phyloP scores from a whole-genome alignment of 2,888 invertebrate species.

The Drosophila macrospina region DNA sequence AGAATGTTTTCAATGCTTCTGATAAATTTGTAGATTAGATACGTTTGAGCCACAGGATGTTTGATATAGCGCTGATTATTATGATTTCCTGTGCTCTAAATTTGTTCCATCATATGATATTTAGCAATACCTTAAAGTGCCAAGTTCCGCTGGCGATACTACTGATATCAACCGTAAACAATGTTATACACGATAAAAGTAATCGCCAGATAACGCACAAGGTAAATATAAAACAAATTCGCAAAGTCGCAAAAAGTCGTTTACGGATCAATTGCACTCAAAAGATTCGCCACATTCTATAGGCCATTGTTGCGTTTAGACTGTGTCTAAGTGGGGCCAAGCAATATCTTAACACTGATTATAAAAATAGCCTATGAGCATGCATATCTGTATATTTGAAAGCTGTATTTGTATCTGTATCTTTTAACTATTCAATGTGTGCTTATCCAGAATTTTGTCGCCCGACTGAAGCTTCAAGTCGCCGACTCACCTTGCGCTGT shows the following conservation, averaged over 20 bases:
- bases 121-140: constrained; percentile 11
- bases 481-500: constrained; percentile 19
- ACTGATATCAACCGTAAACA: constrained; percentile 34
- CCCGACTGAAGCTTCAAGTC: constrained; percentile 18
- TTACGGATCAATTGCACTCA: constrained; percentile 13
- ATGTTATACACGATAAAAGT: constrained; percentile 39
- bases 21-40: constrained; percentile 31
- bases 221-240: constrained; percentile 8
- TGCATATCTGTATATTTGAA: too few species aligned
- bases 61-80: constrained; percentile 20
- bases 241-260: constrained; percentile 22
- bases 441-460: constrained; percentile 30
- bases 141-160: constrained; percentile 27
- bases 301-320: not conserved
- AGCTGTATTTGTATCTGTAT: too few species aligned
- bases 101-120: not conserved
- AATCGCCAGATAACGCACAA: constrained; percentile 39
- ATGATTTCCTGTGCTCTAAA: constrained; percentile 27
- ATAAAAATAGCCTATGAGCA: too few species aligned
- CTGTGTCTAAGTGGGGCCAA: constrained; percentile 1
- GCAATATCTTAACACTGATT: not conserved
- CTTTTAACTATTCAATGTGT: constrained; percentile 4
- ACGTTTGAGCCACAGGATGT: constrained; percentile 39
- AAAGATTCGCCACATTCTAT: constrained; percentile 12
- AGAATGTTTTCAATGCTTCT: not conserved